Evolutionary conservation across 2,113 vertebrate species (phyloP), one percentile per base, ranked within the genome.

Genomic region (Alexandromys fortis): DNA sequence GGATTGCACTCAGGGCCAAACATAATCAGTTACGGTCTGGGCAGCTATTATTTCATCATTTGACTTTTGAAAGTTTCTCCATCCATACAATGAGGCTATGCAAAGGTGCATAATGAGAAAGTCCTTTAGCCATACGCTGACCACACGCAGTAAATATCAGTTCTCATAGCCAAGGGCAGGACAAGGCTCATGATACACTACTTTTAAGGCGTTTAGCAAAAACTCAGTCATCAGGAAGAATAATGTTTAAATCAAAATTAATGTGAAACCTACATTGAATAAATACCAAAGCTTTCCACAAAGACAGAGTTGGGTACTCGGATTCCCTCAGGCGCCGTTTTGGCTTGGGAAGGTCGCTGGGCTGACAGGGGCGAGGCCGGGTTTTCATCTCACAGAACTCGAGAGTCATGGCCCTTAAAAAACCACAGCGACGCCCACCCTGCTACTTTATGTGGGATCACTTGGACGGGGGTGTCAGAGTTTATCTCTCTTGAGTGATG

Each of bases 141-240:
- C n/a, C 5, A 30, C 58, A 63, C 49, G 70, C 33, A 72, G 79
- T 16, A 68, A 89, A 45, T 55, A 65, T 52, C 61, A 52, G 33
- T 61, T 85, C 55, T 73, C 58, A 91, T 14, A 70, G 16, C 61
- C 49, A 58, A 91, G 67, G 89, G 61, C 9, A 76, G 10, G 17
- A 35, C 26, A 16, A 58, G 24, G 26, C 26, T 42, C n/a, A 7
- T 26, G 21, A 24, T n/a, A 52, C 3, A 90, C 33, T 77, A 42
- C 83, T 79, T 75, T 93, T 89, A 88, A 94, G 65, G n/a, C 11
- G 19, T 17, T 42, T 45, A 49, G 28, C 93, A 72, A 73, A 49
- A 94, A 82, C n/a, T 93, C 88, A 72, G 58, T 67, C 79, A 77
- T 89, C 58, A 89, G 89, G 58, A 89, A 45, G 63, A 94, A 55